Evolutionary conservation across 2,113 vertebrate species (phyloP).

Genomic region (Cyprinodon brontotheroides): DNA sequence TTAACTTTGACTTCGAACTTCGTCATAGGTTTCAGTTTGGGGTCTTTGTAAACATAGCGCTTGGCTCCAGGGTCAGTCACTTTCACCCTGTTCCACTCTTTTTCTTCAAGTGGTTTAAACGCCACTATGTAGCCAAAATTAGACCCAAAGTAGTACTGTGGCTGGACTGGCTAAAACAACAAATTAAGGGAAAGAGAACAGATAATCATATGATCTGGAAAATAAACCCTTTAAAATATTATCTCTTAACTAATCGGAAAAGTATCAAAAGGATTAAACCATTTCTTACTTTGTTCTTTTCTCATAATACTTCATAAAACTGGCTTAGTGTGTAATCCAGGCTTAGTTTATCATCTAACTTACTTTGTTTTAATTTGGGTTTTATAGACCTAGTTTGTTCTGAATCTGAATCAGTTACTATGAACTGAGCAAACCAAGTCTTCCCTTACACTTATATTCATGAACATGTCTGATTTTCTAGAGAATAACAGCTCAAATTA

Average conservation of each 20-base stretch:
- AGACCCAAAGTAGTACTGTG: conserved; percentile 93
- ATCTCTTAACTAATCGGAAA: neutral
- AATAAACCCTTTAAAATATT: neutral
- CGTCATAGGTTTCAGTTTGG: conserved; percentile 84
- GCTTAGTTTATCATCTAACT: no score
- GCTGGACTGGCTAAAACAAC: conserved; percentile 86
- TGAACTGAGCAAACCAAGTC: no score
- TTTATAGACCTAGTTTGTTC: no score
- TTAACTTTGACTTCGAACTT: conserved; percentile 95
- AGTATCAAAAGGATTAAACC: neutral
- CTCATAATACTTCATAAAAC: neutral
- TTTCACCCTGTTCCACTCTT: conserved; percentile 89
- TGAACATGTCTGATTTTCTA: no score
- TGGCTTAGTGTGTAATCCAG: neutral
- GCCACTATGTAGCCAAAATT: conserved; percentile 95
- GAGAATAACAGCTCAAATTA: no score
- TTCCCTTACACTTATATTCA: no score
- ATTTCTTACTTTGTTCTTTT: neutral
- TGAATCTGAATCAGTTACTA: no score
- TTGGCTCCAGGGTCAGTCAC: conserved; percentile 87
- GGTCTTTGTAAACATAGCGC: conserved; percentile 91
- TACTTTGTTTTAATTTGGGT: no score
- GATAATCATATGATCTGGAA: neutral
- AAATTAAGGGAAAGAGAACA: neutral
- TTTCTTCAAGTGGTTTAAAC: conserved; percentile 84